Evolutionary conservation across 2,888 invertebrate genomes (phyloP).

Genomic region (Caenorhabditis becei): DNA sequence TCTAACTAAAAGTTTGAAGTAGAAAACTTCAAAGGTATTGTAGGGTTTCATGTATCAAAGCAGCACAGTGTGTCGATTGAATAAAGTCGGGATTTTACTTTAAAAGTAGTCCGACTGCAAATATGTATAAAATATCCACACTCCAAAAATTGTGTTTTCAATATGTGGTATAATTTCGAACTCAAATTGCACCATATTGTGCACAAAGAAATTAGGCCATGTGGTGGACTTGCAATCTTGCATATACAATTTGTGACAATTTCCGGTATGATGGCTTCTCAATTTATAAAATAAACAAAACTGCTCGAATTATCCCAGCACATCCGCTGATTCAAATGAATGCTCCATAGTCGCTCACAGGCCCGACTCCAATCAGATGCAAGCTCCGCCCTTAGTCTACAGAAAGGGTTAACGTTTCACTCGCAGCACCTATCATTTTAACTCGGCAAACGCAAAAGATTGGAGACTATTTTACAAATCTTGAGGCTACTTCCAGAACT

Average conservation of each 20-base stretch:
- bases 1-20: too few species aligned
- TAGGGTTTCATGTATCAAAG: too few species aligned
- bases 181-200: conserved; percentile 41
- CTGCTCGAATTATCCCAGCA: conserved; percentile 30
- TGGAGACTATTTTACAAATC: neutral
- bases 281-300: conserved; percentile 55
- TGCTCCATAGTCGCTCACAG: conserved; percentile 10
- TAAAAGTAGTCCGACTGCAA: too few species aligned
- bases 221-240: conserved; percentile 47
- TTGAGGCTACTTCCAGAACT: neutral
- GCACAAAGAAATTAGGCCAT: conserved; percentile 53
- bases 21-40: too few species aligned
- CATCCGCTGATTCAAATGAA: conserved; percentile 34
- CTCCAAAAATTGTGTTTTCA: too few species aligned
- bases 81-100: too few species aligned
- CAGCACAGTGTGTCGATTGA: too few species aligned
- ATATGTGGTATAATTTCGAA: too few species aligned
- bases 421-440: neutral
- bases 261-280: conserved; percentile 56
- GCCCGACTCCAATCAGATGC: conserved; percentile 50
- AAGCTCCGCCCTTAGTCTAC: conserved; percentile 44
- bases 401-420: conserved; percentile 17
- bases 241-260: conserved; percentile 67
- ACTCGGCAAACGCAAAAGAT: neutral
- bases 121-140: too few species aligned